These are phyloP conservation scores for Liodrosophila aerea DNA, from an alignment of 2,888 invertebrate genomes.

Conservation along the genomic window DNA sequence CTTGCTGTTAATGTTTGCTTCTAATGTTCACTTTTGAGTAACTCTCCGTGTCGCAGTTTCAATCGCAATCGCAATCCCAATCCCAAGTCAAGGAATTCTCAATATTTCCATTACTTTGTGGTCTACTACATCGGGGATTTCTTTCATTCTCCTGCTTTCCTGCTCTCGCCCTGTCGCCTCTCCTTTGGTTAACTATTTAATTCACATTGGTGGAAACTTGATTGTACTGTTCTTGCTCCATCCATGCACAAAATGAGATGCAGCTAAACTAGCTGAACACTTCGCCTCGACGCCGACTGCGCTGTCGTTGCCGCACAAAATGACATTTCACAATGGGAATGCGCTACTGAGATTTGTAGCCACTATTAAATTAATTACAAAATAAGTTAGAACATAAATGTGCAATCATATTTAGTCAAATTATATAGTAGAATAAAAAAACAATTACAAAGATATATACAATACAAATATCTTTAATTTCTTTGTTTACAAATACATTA, in stretches of 20 bases:
- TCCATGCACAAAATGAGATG: slow-evolving; percentile 64
- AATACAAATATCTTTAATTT: no score
- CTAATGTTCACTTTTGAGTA: slow-evolving; percentile 73
- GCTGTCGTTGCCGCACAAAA: slow-evolving; percentile 23
- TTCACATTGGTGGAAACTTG: slow-evolving; percentile 76
- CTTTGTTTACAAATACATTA: no score
- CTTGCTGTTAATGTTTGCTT: slow-evolving; percentile 69
- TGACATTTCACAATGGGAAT: slow-evolving; percentile 57
- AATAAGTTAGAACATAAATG: no score
- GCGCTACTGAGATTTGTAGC: slow-evolving; percentile 47
- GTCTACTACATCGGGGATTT: slow-evolving; percentile 69
- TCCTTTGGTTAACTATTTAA: slow-evolving; percentile 74
- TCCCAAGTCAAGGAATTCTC: slow-evolving; percentile 64
- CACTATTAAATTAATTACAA: not conserved
- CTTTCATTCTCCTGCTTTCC: slow-evolving; percentile 35
- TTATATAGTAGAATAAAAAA: no score
- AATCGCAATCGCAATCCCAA: slow-evolving; percentile 6
- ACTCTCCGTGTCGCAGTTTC: slow-evolving; percentile 31
- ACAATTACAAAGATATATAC: no score
- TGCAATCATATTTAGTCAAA: no score
- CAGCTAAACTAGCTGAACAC: slow-evolving; percentile 54
- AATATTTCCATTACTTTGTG: slow-evolving; percentile 76
- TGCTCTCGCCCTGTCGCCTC: slow-evolving; percentile 59
- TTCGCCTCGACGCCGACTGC: slow-evolving; percentile 10
- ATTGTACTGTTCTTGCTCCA: slow-evolving; percentile 68